Conservation (phyloP, 2,888 invertebrate species). For the Ypsolopha scabrella region DNA sequence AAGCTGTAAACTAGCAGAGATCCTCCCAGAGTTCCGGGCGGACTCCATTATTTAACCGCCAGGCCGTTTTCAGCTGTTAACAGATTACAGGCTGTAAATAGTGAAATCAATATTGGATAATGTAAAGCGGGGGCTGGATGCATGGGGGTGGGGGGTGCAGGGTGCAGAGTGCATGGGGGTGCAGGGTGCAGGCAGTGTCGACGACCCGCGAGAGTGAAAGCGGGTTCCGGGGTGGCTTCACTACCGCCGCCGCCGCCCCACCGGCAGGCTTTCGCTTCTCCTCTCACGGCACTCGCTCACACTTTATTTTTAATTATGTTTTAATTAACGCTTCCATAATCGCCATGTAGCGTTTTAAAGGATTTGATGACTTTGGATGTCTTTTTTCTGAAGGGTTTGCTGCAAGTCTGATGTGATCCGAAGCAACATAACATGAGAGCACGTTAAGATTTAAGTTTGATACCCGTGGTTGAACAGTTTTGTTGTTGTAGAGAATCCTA, state of each 20-base stretch:
- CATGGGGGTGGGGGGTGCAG: conserved; percentile 25
- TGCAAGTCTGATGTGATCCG: too few relatives aligned
- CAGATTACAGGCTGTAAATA: conserved; percentile 57
- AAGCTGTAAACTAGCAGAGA: not conserved
- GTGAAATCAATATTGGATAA: conserved; percentile 64
- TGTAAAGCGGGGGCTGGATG: conserved; percentile 33
- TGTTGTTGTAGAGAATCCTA: too few relatives aligned
- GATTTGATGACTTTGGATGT: too few relatives aligned
- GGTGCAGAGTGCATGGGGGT: conserved; percentile 6
- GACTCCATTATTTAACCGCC: conserved; percentile 3
- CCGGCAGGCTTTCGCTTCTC: conserved; percentile 60
- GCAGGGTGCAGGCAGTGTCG: conserved; percentile 48
- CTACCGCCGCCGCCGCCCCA: conserved; percentile 38
- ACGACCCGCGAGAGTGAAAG: conserved; percentile 66
- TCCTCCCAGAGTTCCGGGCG: not conserved
- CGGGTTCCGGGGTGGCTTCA: conserved; percentile 56
- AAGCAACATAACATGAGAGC: too few relatives aligned
- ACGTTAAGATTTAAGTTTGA: too few relatives aligned
- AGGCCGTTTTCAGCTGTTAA: conserved; percentile 20
- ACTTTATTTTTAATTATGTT: conserved; percentile 44
- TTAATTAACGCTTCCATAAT: conserved; percentile 24
- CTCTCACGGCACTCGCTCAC: conserved; percentile 52
- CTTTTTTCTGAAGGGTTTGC: too few relatives aligned
- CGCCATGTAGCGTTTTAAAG: not conserved
- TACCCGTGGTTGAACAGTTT: too few relatives aligned